phyloP scores from a whole-genome alignment of 2,797 vertebrate species.

The Lithobates sylvaticus region DNA sequence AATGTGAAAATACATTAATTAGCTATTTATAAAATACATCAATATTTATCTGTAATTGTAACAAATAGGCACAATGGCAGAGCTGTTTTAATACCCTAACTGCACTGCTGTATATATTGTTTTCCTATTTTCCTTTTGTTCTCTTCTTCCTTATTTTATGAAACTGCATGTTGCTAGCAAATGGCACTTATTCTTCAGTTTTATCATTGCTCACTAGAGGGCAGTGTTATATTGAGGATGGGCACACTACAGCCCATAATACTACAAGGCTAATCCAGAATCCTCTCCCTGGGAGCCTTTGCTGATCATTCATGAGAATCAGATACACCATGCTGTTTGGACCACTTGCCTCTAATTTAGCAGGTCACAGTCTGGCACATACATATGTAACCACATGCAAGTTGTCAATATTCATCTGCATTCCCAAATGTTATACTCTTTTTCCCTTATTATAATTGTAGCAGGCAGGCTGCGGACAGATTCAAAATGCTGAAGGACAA shows the following conservation, averaged over 20 bases:
- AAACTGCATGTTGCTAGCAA: no score
- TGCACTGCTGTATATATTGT: no score
- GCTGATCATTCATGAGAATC: conserved; percentile 56
- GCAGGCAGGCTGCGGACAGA: conserved; percentile 10
- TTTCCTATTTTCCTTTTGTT: no score
- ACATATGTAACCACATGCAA: conserved; percentile 53
- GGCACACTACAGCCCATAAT: not conserved
- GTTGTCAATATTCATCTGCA: conserved; percentile 57
- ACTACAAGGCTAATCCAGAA: conserved; percentile 11
- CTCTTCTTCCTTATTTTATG: no score
- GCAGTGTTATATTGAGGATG: conserved; percentile 27
- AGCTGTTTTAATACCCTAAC: no score
- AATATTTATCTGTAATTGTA: no score
- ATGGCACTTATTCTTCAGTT: no score
- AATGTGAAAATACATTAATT: no score
- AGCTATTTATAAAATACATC: no score
- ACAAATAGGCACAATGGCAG: no score
- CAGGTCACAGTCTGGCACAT: conserved; percentile 57
- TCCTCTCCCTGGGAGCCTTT: conserved; percentile 50
- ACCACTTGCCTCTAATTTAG: conserved; percentile 60
- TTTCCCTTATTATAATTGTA: conserved; percentile 36
- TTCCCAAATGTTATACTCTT: conserved; percentile 49
- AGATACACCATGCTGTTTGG: conserved; percentile 51
- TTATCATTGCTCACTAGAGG: conserved; percentile 32
- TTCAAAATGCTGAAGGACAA: not conserved